Evolutionary conservation across 2,888 invertebrate genomes (phyloP).

Genomic region (Willowsia nigromaculata): DNA sequence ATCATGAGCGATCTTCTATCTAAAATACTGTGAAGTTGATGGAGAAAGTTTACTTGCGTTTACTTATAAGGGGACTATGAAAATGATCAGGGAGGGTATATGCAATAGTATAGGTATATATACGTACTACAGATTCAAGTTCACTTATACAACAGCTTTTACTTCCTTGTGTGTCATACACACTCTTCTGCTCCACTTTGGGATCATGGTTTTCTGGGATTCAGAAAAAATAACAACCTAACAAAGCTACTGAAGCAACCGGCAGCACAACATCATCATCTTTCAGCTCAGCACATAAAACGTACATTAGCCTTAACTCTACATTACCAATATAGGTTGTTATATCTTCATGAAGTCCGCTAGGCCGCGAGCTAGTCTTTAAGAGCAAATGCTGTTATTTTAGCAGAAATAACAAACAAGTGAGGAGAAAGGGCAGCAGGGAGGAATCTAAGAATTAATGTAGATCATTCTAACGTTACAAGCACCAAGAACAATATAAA

Average conservation of each 20-base stretch:
- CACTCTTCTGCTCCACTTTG: no score
- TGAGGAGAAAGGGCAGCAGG: neutral
- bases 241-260: no score
- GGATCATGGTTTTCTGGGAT: no score
- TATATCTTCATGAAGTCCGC: neutral
- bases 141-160: no score
- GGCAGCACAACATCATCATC: neutral
- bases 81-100: neutral
- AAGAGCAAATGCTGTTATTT: neutral
- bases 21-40: no score
- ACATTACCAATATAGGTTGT: neutral
- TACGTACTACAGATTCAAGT: neutral
- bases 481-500: conserved; percentile 1
- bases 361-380: neutral
- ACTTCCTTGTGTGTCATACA: no score
- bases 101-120: neutral
- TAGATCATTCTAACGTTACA: neutral
- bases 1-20: no score
- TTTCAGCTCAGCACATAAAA: conserved; percentile 27
- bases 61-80: neutral
- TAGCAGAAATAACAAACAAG: neutral
- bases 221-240: no score
- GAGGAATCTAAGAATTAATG: neutral
- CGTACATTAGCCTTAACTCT: neutral
- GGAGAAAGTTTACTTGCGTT: neutral